These are phyloP conservation scores for Aphaenogaster floridana DNA, from an alignment of 1,140 invertebrate species.

Conservation along the genomic window DNA sequence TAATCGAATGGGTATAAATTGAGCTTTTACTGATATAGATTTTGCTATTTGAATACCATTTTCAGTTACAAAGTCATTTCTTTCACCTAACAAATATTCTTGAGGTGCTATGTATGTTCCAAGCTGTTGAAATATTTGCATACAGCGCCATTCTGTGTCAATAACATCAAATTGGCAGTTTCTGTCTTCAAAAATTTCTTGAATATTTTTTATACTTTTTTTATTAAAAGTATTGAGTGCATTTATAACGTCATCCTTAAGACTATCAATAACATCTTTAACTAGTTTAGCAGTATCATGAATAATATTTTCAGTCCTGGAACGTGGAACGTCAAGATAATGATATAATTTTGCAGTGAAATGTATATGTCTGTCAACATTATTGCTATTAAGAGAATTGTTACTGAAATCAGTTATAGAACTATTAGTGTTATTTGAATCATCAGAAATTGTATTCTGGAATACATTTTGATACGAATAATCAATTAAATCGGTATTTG, in stretches of 20 bases:
- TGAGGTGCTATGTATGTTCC: neutral
- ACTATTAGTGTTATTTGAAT: neutral
- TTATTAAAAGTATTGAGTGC: neutral
- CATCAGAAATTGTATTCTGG: neutral
- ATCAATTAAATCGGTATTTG: neutral
- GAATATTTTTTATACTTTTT: neutral
- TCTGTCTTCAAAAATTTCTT: neutral
- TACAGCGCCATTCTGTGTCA: neutral
- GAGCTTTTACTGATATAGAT: neutral
- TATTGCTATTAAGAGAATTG: neutral
- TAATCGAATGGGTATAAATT: constrained; percentile 1
- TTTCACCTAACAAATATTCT: constrained; percentile 19
- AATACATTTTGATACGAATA: too few relatives aligned
- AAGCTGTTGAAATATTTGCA: neutral
- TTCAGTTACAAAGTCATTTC: neutral
- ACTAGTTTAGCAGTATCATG: neutral
- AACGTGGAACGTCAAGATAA: neutral
- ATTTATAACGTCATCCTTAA: neutral
- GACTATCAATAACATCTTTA: neutral
- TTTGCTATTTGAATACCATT: constrained; percentile 1
- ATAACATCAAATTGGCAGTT: neutral
- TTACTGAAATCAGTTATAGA: neutral
- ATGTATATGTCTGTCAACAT: constrained; percentile 7
- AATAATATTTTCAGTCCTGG: neutral
- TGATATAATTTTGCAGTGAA: neutral